Base-by-base conservation (phyloP, 2,113 vertebrate genomes). In the Antechinus stuartii region DNA sequence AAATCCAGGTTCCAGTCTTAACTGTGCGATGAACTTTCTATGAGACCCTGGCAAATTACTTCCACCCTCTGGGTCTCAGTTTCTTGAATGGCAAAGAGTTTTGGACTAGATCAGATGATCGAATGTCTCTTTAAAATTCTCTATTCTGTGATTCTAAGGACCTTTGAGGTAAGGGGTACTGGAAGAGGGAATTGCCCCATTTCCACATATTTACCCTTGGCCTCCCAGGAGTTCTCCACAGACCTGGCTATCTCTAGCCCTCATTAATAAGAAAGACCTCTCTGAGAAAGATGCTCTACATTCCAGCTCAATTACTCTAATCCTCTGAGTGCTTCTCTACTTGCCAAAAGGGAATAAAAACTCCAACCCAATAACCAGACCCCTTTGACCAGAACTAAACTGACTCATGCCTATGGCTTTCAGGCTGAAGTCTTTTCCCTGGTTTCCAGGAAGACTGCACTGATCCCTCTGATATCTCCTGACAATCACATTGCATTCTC, bases 401-500 rank as follows among this genome's bases (percentile, higher is more conserved):
- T 96, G 94, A 97, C 92, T 96, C 97, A 92, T 0, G 2, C 42
- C 47, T 14, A 27, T 30, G 42, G 84, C 35, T 42, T 35, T 55
- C 55, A 89, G 94, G 94, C 94, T 0, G 0, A 54, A 49, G 42
- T 30, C 89, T 84, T 27, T 50, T 89, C 30, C 0, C 54, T 35
- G 27, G 94, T 30, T 68, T 94, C 94, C 95, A 95, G 95, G 90
- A 93, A 90, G 90, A 54, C 49, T 56, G 89, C 3, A 27, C 8
- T 89, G 89, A 89, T 76, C 93, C 0, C 0, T 50, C 89, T 89
- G 96, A 50, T 94, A 91, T 91, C 90, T 90, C 94, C 91, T 47
- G 54, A 35, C 3, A 92, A 91, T 96, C 95, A 27, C 94, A 93
- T 2, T 2, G 54, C 94, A 93, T 95, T 96, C 96, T 90, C 97